Percentiles rank a stretch among this genome's conserved stretches.
Evolutionary conservation across 2,797 vertebrate genomes (phyloP).

Genomic region (Pristis pectinata): DNA sequence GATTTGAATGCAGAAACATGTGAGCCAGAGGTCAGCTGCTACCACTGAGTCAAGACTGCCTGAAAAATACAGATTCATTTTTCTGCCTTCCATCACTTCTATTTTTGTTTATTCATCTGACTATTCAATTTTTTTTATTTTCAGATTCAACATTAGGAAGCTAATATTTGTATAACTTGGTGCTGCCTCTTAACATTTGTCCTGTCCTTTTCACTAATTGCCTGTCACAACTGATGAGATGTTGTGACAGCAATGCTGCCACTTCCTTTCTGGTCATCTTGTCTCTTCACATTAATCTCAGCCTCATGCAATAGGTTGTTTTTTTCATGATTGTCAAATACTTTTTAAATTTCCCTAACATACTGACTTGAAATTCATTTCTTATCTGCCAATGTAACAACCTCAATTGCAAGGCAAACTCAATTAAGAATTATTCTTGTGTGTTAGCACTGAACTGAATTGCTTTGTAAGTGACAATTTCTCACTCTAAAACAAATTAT

Average conservation of each 20-base stretch:
- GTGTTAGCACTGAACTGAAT: slow-evolving; percentile 15
- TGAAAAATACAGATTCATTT: slow-evolving; percentile 41
- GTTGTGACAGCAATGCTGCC: slow-evolving; percentile 53
- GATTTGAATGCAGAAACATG: not conserved
- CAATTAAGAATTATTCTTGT: slow-evolving; percentile 29
- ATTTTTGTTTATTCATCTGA: slow-evolving; percentile 41
- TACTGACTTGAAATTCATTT: slow-evolving; percentile 54
- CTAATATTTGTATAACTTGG: slow-evolving; percentile 49
- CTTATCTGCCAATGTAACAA: slow-evolving; percentile 42
- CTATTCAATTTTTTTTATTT: slow-evolving; percentile 46
- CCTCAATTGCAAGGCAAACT: slow-evolving; percentile 18
- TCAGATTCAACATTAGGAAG: slow-evolving; percentile 43
- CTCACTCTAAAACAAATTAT: slow-evolving; percentile 21
- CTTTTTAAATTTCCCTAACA: slow-evolving; percentile 44
- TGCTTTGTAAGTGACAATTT: slow-evolving; percentile 28
- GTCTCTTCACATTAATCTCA: slow-evolving; percentile 59
- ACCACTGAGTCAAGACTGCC: not conserved
- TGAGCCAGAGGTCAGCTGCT: not conserved
- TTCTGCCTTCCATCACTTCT: not conserved
- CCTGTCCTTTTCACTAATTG: slow-evolving; percentile 56
- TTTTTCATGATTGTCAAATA: slow-evolving; percentile 43
- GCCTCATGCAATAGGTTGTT: slow-evolving; percentile 43
- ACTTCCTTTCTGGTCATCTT: slow-evolving; percentile 63
- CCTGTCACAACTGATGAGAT: slow-evolving; percentile 59
- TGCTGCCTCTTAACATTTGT: slow-evolving; percentile 55